A percentile compares a stretch with the other conserved stretches of the same genome.
These are phyloP conservation scores for Portevinia maculata DNA, from an alignment of 2,888 invertebrate genomes.

Conservation along the genomic window DNA sequence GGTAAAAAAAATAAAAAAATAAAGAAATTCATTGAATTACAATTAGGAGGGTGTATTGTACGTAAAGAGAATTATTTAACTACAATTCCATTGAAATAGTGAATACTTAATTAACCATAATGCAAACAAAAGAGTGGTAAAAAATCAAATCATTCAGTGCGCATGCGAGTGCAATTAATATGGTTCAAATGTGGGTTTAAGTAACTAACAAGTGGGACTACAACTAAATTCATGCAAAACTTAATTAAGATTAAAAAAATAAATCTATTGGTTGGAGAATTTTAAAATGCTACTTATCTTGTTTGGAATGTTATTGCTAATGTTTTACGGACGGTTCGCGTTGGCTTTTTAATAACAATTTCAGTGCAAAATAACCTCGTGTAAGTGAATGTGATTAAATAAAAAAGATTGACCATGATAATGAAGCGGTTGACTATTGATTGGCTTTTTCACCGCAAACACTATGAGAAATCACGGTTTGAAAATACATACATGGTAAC, in stretches of 20 bases:
- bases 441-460: neutral
- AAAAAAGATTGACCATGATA: neutral
- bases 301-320: too few species aligned
- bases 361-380: constrained; percentile 18
- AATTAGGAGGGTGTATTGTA: constrained; percentile 55
- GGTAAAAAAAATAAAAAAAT: constrained; percentile 52
- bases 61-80: constrained; percentile 36
- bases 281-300: too few species aligned
- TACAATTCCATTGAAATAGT: constrained; percentile 23
- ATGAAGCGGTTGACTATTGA: neutral
- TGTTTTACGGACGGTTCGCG: too few species aligned
- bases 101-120: constrained; percentile 2
- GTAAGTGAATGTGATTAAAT: neutral
- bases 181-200: constrained; percentile 4
- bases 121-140: constrained; percentile 33
- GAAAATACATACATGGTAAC: neutral
- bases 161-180: constrained; percentile 65
- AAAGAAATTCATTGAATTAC: constrained; percentile 50
- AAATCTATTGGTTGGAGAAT: too few species aligned
- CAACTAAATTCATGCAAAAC: constrained; percentile 56
- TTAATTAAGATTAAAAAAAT: constrained; percentile 33
- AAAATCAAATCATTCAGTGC: constrained; percentile 29
- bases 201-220: constrained; percentile 13
- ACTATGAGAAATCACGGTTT: neutral
- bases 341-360: constrained; percentile 6